Evolutionary conservation across 2,888 invertebrate species (phyloP), one percentile per base, ranked within the genome.

Genomic region (Apoderus coryli): DNA sequence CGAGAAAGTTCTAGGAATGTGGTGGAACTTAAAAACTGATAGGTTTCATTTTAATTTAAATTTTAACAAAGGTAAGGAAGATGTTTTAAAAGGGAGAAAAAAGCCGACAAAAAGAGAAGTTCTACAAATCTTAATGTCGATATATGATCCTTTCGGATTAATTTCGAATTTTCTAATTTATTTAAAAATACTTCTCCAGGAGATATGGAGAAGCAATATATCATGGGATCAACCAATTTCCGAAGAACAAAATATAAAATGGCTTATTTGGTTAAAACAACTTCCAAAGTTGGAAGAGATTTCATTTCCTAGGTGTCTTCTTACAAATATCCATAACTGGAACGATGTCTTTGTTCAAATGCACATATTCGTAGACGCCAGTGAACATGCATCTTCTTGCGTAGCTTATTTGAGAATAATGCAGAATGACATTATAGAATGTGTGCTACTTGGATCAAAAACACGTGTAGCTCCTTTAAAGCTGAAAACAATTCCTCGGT

Each of bases 401-500:
- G 43, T 42, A 4, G 41, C 41, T 0, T 46, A 41, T 16, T 19
- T 42, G 2, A 35, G 44, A 25, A 29, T 25, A 3, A 22, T 11
- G 13, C 30, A 22, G 3, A 30, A 22, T 1, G 14, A 31, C 7
- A 4, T 22, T 0, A 19, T 38, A 14, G 31, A 35, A 27, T 24
- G 25, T 6, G 16, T 32, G 4, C 9, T 45, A 9, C 33, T 43
- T 10, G 36, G 35, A 5, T 34, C 43, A 6, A 44, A 42, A 32
- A 38, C 43, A 5, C 39, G 35, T 14, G 42, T 47, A 7, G 41
- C 43, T 7, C 43, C 46, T 10, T 24, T 44, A 3, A 41, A 39
- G 16, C 34, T 42, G 14, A 43, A 42, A 3, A 42, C 42, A 7
- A 41, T 32, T 22, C 32, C 40, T 7, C 38, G 42, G n/a, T 26